Base-by-base conservation (phyloP, 2,888 invertebrate genomes). In the Nysson spinosus region DNA sequence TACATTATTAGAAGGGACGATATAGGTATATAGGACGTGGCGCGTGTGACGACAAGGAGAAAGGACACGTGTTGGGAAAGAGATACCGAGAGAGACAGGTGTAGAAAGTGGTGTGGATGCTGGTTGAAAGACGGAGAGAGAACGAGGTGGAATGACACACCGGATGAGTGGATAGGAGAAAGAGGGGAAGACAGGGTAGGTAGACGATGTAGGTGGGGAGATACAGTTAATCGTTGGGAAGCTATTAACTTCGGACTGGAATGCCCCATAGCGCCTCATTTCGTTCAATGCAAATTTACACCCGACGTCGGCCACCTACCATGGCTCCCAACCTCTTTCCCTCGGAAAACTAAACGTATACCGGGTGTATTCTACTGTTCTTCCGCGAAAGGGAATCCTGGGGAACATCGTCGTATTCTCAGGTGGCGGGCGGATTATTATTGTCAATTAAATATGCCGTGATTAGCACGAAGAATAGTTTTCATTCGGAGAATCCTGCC, bases 161-260 rank as follows among this genome's bases (percentile, higher is more conserved):
- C 58, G 71, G 49, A 64, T 49, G 61, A 62, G 61, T 32, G 61
- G 42, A 35, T 49, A 43, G 50, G 40, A 47, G 66, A 40, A 34
- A 66, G 71, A 74, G 58, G 50, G 62, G 50, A 61, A 32, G 39
- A 44, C 43, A 55, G 43, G 43, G 34, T 30, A 39, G 61, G 55
- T 44, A 51, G 67, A 54, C 58, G 16, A 4, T 37, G n/a, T 46
- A 51, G 72, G 64, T 62, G 71, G 69, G 72, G 77, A 70, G 77
- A 80, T 82, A 81, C 84, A 78, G 83, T 85, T 85, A 85, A 85
- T 85, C 85, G 85, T 85, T 84, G 81, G 81, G 72, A 81, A 82
- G 85, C 85, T 83, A 84, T 85, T 85, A 85, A 85, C 84, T 84
- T 80, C 75, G 78, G 77, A 77, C 81, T 82, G 85, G 85, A 85